Conservation (phyloP, 2,797 vertebrate genomes). For the Pyrocephalus nanus region DNA sequence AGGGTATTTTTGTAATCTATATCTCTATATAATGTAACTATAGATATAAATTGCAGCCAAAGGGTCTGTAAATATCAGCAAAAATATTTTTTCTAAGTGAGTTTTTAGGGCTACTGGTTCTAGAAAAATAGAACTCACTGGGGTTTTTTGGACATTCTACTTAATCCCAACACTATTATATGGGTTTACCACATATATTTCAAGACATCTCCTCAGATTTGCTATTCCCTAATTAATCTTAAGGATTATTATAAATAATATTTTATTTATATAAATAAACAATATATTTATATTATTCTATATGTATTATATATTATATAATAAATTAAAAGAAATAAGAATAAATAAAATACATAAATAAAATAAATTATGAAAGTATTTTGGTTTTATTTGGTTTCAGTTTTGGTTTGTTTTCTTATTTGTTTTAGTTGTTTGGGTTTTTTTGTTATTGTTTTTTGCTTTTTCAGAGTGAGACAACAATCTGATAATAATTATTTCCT, state of each 20-base stretch:
- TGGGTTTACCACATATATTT: not conserved
- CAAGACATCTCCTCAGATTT: not conserved
- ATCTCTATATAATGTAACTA: not conserved
- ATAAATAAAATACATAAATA: no score
- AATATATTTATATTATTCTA: no score
- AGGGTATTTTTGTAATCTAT: not conserved
- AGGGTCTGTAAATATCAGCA: not conserved
- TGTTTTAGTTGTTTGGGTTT: not conserved
- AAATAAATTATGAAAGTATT: no score
- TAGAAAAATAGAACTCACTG: not conserved
- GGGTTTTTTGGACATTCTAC: not conserved
- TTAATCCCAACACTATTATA: not conserved
- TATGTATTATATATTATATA: no score
- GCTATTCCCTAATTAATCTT: not conserved
- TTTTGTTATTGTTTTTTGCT: not conserved
- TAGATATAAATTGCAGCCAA: not conserved
- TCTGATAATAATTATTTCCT: not conserved
- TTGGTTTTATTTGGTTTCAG: not conserved
- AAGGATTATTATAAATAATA: not conserved
- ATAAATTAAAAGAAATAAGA: no score
- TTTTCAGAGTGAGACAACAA: not conserved
- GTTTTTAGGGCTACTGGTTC: not conserved
- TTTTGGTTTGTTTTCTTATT: rapidly evolving
- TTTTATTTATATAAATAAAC: no score
- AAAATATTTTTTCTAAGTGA: not conserved